Conservation (phyloP, 2,113 vertebrate species). For the Leptobrachium ailaonicum region DNA sequence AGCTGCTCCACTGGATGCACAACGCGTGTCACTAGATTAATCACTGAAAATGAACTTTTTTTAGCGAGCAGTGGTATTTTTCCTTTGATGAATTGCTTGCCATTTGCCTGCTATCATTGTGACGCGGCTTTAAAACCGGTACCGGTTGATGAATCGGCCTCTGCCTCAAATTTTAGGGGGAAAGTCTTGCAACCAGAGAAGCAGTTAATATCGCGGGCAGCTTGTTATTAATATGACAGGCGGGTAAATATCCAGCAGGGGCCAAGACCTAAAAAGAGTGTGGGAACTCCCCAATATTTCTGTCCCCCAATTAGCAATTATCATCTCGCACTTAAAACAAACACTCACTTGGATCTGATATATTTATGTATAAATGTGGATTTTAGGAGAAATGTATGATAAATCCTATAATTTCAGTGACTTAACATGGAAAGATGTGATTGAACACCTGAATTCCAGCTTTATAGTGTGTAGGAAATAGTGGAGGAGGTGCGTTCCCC, state of each 20-base stretch:
- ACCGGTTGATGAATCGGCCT: slow-evolving; percentile 15
- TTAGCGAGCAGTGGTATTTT: slow-evolving; percentile 7
- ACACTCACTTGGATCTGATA: too few relatives aligned
- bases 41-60: slow-evolving; percentile 24
- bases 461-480: too few relatives aligned
- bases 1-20: slow-evolving; percentile 34
- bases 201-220: slow-evolving; percentile 39
- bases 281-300: too few relatives aligned
- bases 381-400: too few relatives aligned
- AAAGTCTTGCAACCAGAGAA: slow-evolving; percentile 17
- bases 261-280: slow-evolving; percentile 18
- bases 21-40: slow-evolving; percentile 30
- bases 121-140: slow-evolving; percentile 6
- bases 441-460: too few relatives aligned
- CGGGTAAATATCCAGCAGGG: slow-evolving; percentile 40
- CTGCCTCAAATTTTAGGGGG: slow-evolving; percentile 8
- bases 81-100: slow-evolving; percentile 29
- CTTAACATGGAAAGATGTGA: too few relatives aligned
- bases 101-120: slow-evolving; percentile 21
- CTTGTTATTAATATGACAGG: slow-evolving; percentile 37
- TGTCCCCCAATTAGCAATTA: too few relatives aligned
- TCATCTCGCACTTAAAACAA: too few relatives aligned
- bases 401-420: too few relatives aligned
- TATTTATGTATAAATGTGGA: too few relatives aligned
- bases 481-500: too few relatives aligned